Evolutionary conservation across 53 echinoderm and acorn worm species (phyloP).

Genomic region (Temnopleurus reevesii): DNA sequence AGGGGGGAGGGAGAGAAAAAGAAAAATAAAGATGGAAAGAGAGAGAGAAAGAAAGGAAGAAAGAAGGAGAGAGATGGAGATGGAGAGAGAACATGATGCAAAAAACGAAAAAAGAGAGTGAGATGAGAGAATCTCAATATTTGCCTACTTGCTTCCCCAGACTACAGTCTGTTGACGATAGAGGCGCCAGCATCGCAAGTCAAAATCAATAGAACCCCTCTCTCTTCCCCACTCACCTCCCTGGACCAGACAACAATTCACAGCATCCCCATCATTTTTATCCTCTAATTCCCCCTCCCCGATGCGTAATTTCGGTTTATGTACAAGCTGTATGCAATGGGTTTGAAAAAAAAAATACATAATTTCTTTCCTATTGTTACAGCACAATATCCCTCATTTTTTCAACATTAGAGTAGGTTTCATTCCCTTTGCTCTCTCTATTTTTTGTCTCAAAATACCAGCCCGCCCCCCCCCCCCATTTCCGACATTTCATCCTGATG

Average conservation of each 20-base stretch:
- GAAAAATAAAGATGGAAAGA: background rate
- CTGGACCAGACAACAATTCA: slow-evolving; percentile 1
- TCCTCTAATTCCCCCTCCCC: background rate
- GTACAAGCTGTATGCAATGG: background rate
- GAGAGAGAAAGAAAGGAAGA: background rate
- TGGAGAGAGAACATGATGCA: background rate
- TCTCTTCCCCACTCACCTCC: background rate
- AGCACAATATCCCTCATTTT: too few relatives aligned
- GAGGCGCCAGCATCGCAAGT: slow-evolving; percentile 50
- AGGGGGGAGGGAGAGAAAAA: background rate
- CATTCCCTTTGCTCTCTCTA: background rate
- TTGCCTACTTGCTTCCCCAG: slow-evolving; percentile 49
- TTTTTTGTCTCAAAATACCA: background rate
- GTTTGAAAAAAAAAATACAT: background rate
- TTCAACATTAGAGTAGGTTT: too few relatives aligned
- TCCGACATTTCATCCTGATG: background rate
- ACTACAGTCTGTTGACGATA: slow-evolving; percentile 47
- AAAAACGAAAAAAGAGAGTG: background rate
- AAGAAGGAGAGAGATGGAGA: background rate
- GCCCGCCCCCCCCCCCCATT: background rate
- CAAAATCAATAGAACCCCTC: slow-evolving; percentile 48
- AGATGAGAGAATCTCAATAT: slow-evolving; percentile 38
- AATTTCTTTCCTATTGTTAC: too few relatives aligned
- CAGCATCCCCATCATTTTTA: background rate
- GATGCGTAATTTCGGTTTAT: background rate